These are phyloP conservation scores for Pegoplata infirma DNA, from an alignment of 2,888 invertebrate genomes.

Conservation along the genomic window DNA sequence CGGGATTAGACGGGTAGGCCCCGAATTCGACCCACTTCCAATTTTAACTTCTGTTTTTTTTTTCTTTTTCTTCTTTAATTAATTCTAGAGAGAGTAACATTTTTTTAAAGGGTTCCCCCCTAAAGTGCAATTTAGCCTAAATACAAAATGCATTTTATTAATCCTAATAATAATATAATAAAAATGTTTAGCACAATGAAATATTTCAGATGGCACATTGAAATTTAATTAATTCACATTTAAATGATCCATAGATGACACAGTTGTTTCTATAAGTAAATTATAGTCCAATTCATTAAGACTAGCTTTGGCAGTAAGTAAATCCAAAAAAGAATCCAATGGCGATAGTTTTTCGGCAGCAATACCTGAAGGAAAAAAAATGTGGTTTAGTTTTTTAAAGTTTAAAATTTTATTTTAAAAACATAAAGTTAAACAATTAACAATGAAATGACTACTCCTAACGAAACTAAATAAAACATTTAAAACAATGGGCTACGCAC, in stretches of 20 bases:
- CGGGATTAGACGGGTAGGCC: too few relatives aligned
- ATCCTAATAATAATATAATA: constrained; percentile 14
- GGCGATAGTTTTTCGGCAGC: constrained; percentile 88
- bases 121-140: too few relatives aligned
- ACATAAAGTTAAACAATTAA: not conserved
- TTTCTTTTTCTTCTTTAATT: not conserved
- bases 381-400: too few relatives aligned
- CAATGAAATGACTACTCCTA: not conserved
- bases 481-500: too few relatives aligned
- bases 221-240: constrained; percentile 53
- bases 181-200: constrained; percentile 38
- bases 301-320: constrained; percentile 92
- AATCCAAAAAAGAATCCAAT: constrained; percentile 89
- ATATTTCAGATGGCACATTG: constrained; percentile 32
- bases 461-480: constrained; percentile 1
- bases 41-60: too few relatives aligned
- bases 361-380: constrained; percentile 80
- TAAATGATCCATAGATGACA: constrained; percentile 75
- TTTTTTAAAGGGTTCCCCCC: too few relatives aligned
- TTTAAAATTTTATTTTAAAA: too few relatives aligned
- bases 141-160: too few relatives aligned
- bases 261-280: constrained; percentile 89
- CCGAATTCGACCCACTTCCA: too few relatives aligned
- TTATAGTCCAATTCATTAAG: constrained; percentile 91
- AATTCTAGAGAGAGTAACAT: too few relatives aligned